These are phyloP conservation scores for Xanthorhoe designata DNA, from an alignment of 2,888 invertebrate genomes.

Conservation along the genomic window DNA sequence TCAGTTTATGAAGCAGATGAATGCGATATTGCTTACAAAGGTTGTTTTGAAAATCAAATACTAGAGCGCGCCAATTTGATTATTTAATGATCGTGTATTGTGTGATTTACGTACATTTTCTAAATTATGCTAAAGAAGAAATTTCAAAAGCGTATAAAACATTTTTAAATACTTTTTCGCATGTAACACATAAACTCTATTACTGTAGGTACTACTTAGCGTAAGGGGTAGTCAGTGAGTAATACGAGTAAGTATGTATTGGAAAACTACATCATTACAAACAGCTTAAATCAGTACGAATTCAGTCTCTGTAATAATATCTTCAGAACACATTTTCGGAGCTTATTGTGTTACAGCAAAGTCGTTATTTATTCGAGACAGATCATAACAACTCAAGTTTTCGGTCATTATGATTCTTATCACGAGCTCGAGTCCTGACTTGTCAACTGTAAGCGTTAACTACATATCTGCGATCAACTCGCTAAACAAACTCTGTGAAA, in stretches of 20 bases:
- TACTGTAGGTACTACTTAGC: too few relatives aligned
- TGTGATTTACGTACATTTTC: too few relatives aligned
- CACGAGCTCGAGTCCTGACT: constrained; percentile 31
- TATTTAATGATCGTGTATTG: too few relatives aligned
- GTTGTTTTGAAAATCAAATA: not conserved
- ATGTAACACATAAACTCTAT: too few relatives aligned
- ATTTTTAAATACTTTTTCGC: too few relatives aligned
- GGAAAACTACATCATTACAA: too few relatives aligned
- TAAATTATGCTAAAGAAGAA: too few relatives aligned
- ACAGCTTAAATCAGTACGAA: not conserved
- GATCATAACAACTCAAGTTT: constrained; percentile 27
- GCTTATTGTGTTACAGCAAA: constrained; percentile 2
- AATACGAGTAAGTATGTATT: too few relatives aligned
- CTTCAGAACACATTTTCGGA: not conserved
- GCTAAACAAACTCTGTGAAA: constrained; percentile 39
- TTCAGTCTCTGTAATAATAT: not conserved
- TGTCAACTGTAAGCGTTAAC: constrained; percentile 40
- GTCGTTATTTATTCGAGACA: constrained; percentile 23
- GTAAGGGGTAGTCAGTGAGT: too few relatives aligned
- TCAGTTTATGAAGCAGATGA: constrained; percentile 3
- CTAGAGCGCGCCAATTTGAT: too few relatives aligned
- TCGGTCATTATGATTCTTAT: constrained; percentile 35
- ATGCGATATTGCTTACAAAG: not conserved
- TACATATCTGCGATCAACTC: constrained; percentile 43
- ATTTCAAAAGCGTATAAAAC: too few relatives aligned